Evolutionary conservation across 92 coral and sea anemone genomes (phyloP).

Genomic region (Epizoanthus fatuus): DNA sequence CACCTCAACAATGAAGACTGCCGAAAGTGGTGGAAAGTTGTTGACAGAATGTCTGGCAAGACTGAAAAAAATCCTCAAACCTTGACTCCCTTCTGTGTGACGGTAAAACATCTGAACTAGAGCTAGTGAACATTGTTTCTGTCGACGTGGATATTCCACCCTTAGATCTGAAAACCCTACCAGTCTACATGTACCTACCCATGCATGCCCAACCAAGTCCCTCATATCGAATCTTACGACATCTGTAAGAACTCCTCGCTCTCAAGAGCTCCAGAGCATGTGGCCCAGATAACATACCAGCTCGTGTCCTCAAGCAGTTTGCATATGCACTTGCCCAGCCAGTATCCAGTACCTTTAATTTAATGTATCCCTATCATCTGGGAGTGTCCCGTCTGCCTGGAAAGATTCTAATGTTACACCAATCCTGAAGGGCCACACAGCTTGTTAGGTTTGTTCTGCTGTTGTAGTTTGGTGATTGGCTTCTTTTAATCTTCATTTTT

Average conservation of each 20-base stretch:
- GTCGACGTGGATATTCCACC: conserved; percentile 51
- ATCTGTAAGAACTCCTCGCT: conserved; percentile 38
- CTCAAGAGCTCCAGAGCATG: neutral
- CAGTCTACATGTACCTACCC: conserved; percentile 36
- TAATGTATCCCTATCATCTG: conserved; percentile 9
- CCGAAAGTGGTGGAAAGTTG: conserved; percentile 43
- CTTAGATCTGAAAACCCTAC: conserved; percentile 12
- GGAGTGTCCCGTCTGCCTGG: neutral
- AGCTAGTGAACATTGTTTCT: conserved; percentile 17
- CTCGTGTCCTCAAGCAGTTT: conserved; percentile 51
- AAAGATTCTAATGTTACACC: neutral
- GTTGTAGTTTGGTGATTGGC: too few relatives aligned
- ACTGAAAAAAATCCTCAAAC: conserved; percentile 2
- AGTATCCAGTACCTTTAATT: conserved; percentile 34
- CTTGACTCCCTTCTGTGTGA: too few relatives aligned
- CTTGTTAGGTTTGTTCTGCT: too few relatives aligned
- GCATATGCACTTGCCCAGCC: conserved; percentile 49
- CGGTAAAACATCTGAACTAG: too few relatives aligned
- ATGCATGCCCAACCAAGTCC: neutral
- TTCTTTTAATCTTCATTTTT: too few relatives aligned
- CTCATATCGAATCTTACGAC: conserved; percentile 34
- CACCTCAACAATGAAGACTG: neutral
- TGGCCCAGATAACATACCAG: conserved; percentile 61
- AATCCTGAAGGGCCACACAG: neutral
- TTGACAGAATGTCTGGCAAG: conserved; percentile 19